Percentiles rank a stretch among this genome's conserved stretches.
phyloP scores from a whole-genome alignment of 2,113 vertebrate genomes.

The Geococcyx californianus region DNA sequence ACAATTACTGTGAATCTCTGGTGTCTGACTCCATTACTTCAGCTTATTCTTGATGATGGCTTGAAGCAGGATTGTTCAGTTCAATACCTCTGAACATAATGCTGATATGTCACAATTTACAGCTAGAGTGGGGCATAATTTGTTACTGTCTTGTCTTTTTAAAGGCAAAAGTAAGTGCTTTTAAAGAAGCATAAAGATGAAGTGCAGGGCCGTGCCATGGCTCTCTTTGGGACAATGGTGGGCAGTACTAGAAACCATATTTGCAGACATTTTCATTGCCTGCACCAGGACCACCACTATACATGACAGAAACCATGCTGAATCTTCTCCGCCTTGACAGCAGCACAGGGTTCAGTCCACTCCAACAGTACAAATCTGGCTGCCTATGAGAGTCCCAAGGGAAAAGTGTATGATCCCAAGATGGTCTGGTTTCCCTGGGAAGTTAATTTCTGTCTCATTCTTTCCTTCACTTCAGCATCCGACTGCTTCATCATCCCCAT shows the following conservation, averaged over 20 bases:
- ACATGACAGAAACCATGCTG: not conserved
- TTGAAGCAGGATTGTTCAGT: not conserved
- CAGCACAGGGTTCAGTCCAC: not conserved
- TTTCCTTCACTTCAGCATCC: not conserved
- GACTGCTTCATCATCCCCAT: not conserved
- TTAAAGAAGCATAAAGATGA: not conserved
- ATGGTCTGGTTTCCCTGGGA: not conserved
- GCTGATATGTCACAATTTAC: not conserved
- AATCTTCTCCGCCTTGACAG: not conserved
- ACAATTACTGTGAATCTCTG: not conserved
- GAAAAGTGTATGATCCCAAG: not conserved
- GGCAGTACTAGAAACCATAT: not conserved
- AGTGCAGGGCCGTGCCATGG: accelerated
- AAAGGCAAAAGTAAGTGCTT: not conserved
- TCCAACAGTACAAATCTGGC: not conserved
- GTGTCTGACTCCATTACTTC: not conserved
- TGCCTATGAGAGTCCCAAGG: not conserved
- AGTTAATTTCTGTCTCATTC: not conserved
- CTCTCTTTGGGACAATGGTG: not conserved
- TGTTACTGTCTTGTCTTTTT: not conserved
- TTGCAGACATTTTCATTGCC: not conserved
- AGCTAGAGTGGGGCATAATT: not conserved
- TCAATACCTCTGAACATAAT: not conserved
- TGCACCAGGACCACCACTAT: not conserved
- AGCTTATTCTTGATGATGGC: not conserved